phyloP scores from a whole-genome alignment of 2,113 vertebrate genomes.

The Pimephales promelas region DNA sequence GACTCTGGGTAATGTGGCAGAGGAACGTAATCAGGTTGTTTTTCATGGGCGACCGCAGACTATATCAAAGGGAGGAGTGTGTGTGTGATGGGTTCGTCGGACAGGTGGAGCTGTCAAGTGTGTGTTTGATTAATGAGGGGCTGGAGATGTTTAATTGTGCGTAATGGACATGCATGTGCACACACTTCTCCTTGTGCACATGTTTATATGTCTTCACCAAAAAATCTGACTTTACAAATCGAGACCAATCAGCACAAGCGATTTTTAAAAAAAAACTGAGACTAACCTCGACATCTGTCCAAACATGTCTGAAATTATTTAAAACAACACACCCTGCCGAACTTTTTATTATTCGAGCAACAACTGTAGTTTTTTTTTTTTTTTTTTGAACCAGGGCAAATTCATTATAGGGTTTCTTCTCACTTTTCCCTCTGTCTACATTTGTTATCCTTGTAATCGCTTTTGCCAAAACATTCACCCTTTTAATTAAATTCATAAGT shows the following conservation, averaged over 20 bases:
- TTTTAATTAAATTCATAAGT: conserved; percentile 56
- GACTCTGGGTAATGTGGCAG: conserved; percentile 27
- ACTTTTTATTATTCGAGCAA: conserved; percentile 54
- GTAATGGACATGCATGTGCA: conserved; percentile 21
- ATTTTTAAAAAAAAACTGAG: conserved; percentile 29
- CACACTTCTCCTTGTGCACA: neutral
- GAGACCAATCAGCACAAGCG: neutral
- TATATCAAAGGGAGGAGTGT: conserved; percentile 34
- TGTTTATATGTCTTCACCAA: neutral
- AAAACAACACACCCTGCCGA: conserved; percentile 52
- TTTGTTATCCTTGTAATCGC: conserved; percentile 47
- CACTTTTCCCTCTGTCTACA: conserved; percentile 36
- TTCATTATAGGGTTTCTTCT: conserved; percentile 55
- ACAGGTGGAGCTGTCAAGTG: conserved; percentile 54
- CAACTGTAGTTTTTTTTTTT: conserved; percentile 47
- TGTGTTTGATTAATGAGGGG: conserved; percentile 57
- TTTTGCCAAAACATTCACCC: conserved; percentile 50
- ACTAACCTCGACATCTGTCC: conserved; percentile 57
- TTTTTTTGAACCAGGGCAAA: conserved; percentile 53
- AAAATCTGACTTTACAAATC: neutral
- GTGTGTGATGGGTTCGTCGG: neutral
- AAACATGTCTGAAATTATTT: conserved; percentile 62
- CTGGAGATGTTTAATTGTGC: conserved; percentile 45
- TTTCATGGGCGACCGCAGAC: conserved; percentile 26
- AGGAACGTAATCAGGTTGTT: conserved; percentile 26